Conservation (phyloP, 2,113 vertebrate genomes). For the Forbesichthys agassizii region DNA sequence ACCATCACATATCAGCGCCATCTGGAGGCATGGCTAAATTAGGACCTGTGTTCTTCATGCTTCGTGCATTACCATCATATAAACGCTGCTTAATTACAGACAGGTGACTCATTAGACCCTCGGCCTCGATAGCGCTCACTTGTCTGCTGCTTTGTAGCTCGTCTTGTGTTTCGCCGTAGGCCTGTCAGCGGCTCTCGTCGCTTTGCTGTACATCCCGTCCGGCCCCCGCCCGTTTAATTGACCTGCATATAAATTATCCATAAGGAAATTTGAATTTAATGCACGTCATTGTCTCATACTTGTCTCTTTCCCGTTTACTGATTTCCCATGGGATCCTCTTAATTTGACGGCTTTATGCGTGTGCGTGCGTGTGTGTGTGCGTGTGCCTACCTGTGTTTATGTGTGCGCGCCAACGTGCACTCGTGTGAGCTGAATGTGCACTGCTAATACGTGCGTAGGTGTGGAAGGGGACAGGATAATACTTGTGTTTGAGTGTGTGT, state of each 20-base stretch:
- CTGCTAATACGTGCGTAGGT: background rate
- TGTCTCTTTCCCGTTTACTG: slow-evolving; percentile 47
- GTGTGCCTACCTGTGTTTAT: background rate
- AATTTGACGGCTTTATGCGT: slow-evolving; percentile 32
- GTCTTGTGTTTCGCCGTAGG: slow-evolving; percentile 1
- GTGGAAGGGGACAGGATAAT: background rate
- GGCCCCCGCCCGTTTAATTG: slow-evolving; percentile 46
- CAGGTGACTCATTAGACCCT: slow-evolving; percentile 51
- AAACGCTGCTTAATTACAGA: slow-evolving; percentile 47
- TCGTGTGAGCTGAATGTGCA: background rate
- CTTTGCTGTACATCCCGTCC: background rate
- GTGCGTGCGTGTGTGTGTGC: slow-evolving; percentile 11
- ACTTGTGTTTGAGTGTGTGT: background rate
- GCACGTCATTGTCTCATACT: slow-evolving; percentile 52
- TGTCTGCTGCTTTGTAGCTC: background rate
- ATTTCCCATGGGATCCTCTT: slow-evolving; percentile 56
- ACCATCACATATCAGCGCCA: slow-evolving; percentile 56
- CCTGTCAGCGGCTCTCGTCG: background rate
- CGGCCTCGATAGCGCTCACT: slow-evolving; percentile 16
- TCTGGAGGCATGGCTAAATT: slow-evolving; percentile 58
- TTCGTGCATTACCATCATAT: slow-evolving; percentile 41
- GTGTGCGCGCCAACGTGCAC: background rate
- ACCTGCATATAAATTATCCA: slow-evolving; percentile 52
- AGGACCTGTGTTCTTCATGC: slow-evolving; percentile 53
- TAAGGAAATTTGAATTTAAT: slow-evolving; percentile 57